Conservation (phyloP, 2,797 vertebrate species). For the Telmatherina bonti region DNA sequence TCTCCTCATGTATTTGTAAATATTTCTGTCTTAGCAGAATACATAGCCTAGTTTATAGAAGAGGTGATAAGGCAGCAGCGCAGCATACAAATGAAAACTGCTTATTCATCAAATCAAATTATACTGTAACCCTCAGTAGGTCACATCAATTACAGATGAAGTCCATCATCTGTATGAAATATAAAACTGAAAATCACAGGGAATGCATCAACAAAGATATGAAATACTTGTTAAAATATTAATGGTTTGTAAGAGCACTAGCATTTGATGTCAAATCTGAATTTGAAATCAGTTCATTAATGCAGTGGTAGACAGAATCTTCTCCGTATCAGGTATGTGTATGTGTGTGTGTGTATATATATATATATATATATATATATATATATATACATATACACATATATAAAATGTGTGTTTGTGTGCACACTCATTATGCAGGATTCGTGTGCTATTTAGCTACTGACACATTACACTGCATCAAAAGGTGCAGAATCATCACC, state of each 20-base stretch:
- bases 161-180: slow-evolving; percentile 31
- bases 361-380: background rate
- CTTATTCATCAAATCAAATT: slow-evolving; percentile 65
- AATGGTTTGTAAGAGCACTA: slow-evolving; percentile 15
- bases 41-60: slow-evolving; percentile 33
- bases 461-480: slow-evolving; percentile 39
- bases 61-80: slow-evolving; percentile 41
- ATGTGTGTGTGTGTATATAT: background rate
- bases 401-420: background rate
- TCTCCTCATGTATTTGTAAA: slow-evolving; percentile 9
- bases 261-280: slow-evolving; percentile 38
- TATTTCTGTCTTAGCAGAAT: slow-evolving; percentile 20
- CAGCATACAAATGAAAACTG: slow-evolving; percentile 54
- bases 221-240: slow-evolving; percentile 48
- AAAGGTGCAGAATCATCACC: slow-evolving; percentile 64
- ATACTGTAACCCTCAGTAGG: slow-evolving; percentile 37
- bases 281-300: slow-evolving; percentile 34
- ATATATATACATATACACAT: background rate
- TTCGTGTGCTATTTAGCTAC: slow-evolving; percentile 14
- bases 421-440: too few relatives aligned
- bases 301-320: background rate
- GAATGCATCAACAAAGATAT: slow-evolving; percentile 28
- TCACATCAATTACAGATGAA: slow-evolving; percentile 55
- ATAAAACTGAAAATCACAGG: slow-evolving; percentile 26
- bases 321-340: background rate